Evolutionary conservation across 2,797 vertebrate species (phyloP).

Genomic region (Strix occidentalis): DNA sequence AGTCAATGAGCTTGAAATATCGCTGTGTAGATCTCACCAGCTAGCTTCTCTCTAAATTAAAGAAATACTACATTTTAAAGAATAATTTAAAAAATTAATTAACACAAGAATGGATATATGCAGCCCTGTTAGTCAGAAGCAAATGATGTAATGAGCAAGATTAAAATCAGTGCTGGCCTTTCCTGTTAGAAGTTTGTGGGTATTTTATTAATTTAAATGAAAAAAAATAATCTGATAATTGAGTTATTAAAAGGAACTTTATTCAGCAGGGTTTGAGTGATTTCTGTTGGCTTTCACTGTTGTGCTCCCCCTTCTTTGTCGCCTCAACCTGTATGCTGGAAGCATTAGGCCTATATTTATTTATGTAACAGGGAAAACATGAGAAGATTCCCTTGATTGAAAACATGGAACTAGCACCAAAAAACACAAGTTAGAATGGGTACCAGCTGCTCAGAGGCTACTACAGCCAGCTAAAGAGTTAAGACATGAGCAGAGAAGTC

Average conservation of each 20-base stretch:
- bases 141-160: not conserved
- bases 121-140: not conserved
- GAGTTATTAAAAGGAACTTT: not conserved
- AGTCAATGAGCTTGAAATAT: not conserved
- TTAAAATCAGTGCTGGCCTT: not conserved
- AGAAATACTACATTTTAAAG: not conserved
- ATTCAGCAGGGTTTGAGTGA: not conserved
- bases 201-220: constrained; percentile 9
- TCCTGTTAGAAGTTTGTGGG: not conserved
- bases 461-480: not conserved
- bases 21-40: not conserved
- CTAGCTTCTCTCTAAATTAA: not conserved
- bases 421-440: not conserved
- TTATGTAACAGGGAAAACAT: not conserved
- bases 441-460: not conserved
- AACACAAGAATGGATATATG: not conserved
- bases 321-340: not conserved
- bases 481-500: not conserved
- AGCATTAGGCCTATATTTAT: not conserved
- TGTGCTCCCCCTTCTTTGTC: not conserved
- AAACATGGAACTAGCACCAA: not conserved
- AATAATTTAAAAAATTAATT: not conserved
- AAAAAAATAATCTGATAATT: not conserved
- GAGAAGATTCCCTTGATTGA: not conserved
- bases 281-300: not conserved